phyloP scores from a whole-genome alignment of 2,888 invertebrate species.

The Drosophila colorata region DNA sequence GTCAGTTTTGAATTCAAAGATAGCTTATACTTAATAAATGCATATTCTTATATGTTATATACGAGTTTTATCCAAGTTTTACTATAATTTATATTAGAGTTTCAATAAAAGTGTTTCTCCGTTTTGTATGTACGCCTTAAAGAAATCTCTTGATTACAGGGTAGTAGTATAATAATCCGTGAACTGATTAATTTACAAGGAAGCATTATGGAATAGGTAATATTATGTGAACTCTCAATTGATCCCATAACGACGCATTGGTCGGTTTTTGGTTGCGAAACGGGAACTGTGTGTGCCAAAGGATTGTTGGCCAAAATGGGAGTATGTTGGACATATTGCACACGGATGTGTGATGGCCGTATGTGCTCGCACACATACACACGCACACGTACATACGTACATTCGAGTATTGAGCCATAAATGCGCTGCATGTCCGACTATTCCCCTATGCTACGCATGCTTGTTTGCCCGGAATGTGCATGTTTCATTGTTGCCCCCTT shows the following conservation, averaged over 20 bases:
- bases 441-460: conserved; percentile 37
- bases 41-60: too few relatives aligned
- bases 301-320: background rate
- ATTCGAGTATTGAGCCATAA: conserved; percentile 4
- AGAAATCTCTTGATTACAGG: background rate
- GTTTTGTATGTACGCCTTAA: too few relatives aligned
- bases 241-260: background rate
- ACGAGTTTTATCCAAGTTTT: too few relatives aligned
- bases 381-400: background rate
- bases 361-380: too few relatives aligned
- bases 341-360: conserved; percentile 1
- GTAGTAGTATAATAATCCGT: too few relatives aligned
- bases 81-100: too few relatives aligned
- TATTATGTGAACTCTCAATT: background rate
- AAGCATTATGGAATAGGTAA: background rate
- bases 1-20: too few relatives aligned
- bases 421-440: conserved; percentile 17
- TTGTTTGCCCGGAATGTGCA: conserved; percentile 39
- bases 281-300: background rate
- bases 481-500: conserved; percentile 15
- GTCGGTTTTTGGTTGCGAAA: background rate
- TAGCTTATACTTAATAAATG: too few relatives aligned
- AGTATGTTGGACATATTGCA: background rate
- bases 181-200: background rate
- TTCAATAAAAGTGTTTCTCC: too few relatives aligned